Conservation (phyloP, 2,113 vertebrate genomes). For the Callopanchax toddi region DNA sequence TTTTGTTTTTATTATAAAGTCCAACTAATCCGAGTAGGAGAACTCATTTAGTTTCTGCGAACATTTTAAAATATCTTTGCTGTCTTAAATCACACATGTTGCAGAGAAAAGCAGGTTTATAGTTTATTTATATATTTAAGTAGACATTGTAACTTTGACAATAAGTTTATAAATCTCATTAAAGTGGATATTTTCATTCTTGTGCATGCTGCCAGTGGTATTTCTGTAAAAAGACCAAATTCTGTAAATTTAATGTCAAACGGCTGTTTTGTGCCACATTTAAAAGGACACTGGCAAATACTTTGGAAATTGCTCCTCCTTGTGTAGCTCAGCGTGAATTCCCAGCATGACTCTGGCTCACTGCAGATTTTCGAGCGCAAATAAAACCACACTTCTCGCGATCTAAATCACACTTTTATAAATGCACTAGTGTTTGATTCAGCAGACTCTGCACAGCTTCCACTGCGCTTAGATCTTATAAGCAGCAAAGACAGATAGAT, state of each 20-base stretch:
- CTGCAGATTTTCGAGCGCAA: constrained; percentile 36
- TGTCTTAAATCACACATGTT: no score
- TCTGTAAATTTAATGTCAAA: constrained; percentile 24
- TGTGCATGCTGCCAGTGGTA: no score
- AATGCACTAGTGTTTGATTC: constrained; percentile 32
- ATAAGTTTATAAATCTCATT: no score
- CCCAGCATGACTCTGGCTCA: constrained; percentile 33
- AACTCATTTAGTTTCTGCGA: no score
- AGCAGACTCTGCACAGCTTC: constrained; percentile 20
- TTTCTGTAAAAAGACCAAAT: no score
- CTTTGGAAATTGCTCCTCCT: constrained; percentile 28
- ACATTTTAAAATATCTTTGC: no score
- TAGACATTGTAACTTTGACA: no score
- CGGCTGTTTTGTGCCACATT: constrained; percentile 25
- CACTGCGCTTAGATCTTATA: background rate
- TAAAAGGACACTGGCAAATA: constrained; percentile 37
- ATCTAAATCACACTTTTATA: constrained; percentile 31
- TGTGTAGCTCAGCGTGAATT: constrained; percentile 34
- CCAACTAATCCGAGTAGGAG: no score
- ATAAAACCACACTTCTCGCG: constrained; percentile 12
- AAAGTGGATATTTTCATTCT: no score
- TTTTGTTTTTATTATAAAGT: no score
- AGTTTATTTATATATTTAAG: no score
- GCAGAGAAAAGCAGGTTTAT: no score
- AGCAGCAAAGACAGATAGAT: background rate